These are phyloP conservation scores for Melipona beecheii DNA, from an alignment of 2,888 invertebrate genomes.

Conservation along the genomic window DNA sequence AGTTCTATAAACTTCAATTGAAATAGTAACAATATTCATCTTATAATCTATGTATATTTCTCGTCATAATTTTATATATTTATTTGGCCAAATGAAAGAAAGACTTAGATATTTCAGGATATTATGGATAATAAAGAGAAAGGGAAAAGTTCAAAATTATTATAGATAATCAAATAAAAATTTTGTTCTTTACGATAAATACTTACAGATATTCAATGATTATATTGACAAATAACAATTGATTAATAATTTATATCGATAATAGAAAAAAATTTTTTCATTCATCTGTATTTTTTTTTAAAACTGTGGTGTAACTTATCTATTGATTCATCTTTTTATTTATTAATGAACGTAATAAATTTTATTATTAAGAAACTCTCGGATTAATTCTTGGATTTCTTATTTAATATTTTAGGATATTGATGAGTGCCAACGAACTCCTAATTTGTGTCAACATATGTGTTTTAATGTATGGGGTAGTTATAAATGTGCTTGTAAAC, in stretches of 20 bases:
- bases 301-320: neutral
- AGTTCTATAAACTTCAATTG: too few relatives aligned
- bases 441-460: slow-evolving; percentile 91
- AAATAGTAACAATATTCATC: too few relatives aligned
- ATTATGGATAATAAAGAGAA: too few relatives aligned
- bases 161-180: too few relatives aligned
- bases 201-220: too few relatives aligned
- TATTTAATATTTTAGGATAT: slow-evolving; percentile 85
- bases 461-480: slow-evolving; percentile 97
- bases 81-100: too few relatives aligned
- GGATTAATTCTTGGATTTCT: too few relatives aligned
- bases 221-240: neutral
- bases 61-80: too few relatives aligned
- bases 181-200: too few relatives aligned
- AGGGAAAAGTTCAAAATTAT: too few relatives aligned
- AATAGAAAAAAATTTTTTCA: neutral
- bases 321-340: neutral
- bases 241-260: neutral
- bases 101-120: too few relatives aligned
- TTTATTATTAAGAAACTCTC: neutral
- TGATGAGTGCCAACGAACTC: slow-evolving; percentile 87
- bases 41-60: too few relatives aligned
- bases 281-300: neutral
- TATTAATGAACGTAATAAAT: neutral
- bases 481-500: slow-evolving; percentile 93